phyloP scores from a whole-genome alignment of 2,888 invertebrate species.

The Empis stercorea region DNA sequence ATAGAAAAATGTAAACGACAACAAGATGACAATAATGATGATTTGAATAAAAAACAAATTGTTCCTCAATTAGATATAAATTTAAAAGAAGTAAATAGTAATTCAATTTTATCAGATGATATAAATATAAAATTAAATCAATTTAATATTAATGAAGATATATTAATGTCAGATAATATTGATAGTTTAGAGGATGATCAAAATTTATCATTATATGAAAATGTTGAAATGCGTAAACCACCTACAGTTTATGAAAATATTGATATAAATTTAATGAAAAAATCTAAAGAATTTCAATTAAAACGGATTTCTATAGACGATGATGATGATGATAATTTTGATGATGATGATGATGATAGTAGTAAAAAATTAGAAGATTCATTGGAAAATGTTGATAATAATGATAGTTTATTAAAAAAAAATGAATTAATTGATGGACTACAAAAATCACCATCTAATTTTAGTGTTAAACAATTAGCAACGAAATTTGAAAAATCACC shows the following conservation, averaged over 20 bases:
- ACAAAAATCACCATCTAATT: slow-evolving; percentile 33
- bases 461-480: slow-evolving; percentile 49
- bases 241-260: slow-evolving; percentile 32
- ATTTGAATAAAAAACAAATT: slow-evolving; percentile 7
- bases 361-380: too few relatives aligned
- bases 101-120: slow-evolving; percentile 12
- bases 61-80: neutral
- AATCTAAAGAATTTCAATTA: slow-evolving; percentile 1
- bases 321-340: slow-evolving; percentile 3
- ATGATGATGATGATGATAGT: slow-evolving; percentile 5
- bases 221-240: slow-evolving; percentile 33
- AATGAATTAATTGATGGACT: slow-evolving; percentile 3
- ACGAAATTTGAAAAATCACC: slow-evolving; percentile 49
- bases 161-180: slow-evolving; percentile 18
- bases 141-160: slow-evolving; percentile 11
- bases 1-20: slow-evolving; percentile 11
- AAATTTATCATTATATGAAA: slow-evolving; percentile 32
- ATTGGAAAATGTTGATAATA: too few relatives aligned
- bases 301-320: neutral
- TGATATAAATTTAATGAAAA: slow-evolving; percentile 28
- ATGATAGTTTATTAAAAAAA: neutral
- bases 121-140: slow-evolving; percentile 1
- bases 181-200: slow-evolving; percentile 22
- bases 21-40: slow-evolving; percentile 13
- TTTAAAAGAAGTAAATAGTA: slow-evolving; percentile 16